A percentile compares a stretch with the other conserved stretches of the same genome.
Conservation (phyloP, 2,888 invertebrate genomes). For the Calameuta pallipes region DNA sequence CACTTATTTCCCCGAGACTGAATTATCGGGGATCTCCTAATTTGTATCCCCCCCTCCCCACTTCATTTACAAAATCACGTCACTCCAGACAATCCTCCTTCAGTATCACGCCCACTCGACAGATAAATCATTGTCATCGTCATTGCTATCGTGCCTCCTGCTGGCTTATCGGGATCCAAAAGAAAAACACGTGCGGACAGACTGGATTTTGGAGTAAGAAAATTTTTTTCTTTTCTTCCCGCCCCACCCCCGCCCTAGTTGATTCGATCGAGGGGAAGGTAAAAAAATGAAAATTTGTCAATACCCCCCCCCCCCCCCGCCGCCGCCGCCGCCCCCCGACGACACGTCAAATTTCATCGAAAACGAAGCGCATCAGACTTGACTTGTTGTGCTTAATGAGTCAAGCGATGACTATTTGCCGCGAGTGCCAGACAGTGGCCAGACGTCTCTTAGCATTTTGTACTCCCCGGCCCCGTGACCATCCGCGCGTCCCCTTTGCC, state of each 20-base stretch:
- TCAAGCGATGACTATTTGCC: slow-evolving; percentile 31
- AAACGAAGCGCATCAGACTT: neutral
- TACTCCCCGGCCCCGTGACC: slow-evolving; percentile 1
- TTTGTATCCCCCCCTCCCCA: neutral
- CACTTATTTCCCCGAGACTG: neutral
- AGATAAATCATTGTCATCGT: neutral
- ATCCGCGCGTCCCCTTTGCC: slow-evolving; percentile 14
- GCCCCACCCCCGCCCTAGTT: too few relatives aligned
- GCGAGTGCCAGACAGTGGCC: slow-evolving; percentile 45
- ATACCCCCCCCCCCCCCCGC: too few relatives aligned
- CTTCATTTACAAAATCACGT: neutral
- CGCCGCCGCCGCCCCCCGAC: too few relatives aligned
- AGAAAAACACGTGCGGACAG: neutral
- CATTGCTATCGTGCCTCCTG: neutral
- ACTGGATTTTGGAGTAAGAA: neutral
- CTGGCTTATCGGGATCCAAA: neutral
- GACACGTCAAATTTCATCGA: neutral
- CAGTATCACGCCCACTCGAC: neutral
- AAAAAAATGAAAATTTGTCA: neutral
- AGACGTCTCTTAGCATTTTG: slow-evolving; percentile 23
- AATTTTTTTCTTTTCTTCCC: too few relatives aligned
- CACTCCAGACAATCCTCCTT: neutral
- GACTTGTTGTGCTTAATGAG: slow-evolving; percentile 41
- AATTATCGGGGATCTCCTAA: neutral
- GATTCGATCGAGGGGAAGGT: too few relatives aligned